Conservation (phyloP, 1,140 invertebrate species). For the Whitmania pigra region DNA sequence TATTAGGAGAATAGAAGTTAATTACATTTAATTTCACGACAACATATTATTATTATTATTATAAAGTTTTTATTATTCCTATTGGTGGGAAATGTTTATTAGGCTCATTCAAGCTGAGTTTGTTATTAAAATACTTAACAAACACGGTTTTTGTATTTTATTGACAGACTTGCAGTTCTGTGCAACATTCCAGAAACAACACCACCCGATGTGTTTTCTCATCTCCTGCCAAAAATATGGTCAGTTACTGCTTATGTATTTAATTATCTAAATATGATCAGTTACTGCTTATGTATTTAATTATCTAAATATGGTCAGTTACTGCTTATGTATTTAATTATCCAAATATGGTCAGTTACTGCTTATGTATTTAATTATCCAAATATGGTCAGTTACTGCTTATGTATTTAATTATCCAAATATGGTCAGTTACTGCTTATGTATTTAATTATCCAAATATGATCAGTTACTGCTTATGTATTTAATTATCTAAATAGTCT, state of each 20-base stretch:
- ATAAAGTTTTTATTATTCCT: not conserved
- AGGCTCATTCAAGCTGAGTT: not conserved
- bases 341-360: conserved; percentile 34
- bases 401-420: conserved; percentile 26
- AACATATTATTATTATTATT: not conserved
- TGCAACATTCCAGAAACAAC: conserved; percentile 64
- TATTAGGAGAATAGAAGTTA: not conserved
- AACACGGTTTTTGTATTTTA: conserved; percentile 20
- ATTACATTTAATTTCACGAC: no score
- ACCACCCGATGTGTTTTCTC: conserved; percentile 54
- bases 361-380: conserved; percentile 22
- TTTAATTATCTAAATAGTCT: conserved; percentile 15
- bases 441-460: conserved; percentile 29
- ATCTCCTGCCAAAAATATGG: conserved; percentile 37
- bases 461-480: conserved; percentile 29
- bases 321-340: conserved; percentile 21
- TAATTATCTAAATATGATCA: conserved; percentile 20
- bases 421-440: conserved; percentile 32
- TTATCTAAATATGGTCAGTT: conserved; percentile 35
- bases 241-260: conserved; percentile 27
- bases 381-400: conserved; percentile 32
- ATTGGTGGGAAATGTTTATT: not conserved
- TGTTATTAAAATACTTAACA: not conserved
- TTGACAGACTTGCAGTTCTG: conserved; percentile 50
- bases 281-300: conserved; percentile 57